Evolutionary conservation across 2,888 invertebrate species (phyloP), one percentile per base, ranked within the genome.

Genomic region (Andrena bucephala): DNA sequence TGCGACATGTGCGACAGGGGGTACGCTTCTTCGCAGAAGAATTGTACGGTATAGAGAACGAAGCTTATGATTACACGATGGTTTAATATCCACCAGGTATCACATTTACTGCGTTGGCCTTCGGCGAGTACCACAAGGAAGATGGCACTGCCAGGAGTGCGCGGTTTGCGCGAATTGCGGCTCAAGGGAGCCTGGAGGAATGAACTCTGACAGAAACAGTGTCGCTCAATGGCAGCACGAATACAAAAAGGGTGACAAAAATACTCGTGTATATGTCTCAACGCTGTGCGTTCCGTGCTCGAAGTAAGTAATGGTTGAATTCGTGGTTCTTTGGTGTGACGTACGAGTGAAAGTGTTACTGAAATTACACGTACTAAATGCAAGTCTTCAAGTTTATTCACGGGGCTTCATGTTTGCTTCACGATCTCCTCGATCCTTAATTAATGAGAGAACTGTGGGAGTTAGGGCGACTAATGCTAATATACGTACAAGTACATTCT

Each of bases 1-100:
- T 99, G 99, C 94, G 98, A 99, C 94, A 96, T 97, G 92, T 99
- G 99, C 94, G 99, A 99, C 95, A 95, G 98, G 92, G 98, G 98
- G 94, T 95, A 91, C 89, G 92, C 85, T 65, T 68, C 20, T 13
- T 48, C 7, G 57, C 48, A 13, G 27, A 72, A 27, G 27, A 57
- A 57, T 20, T 2, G 2, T 42, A n/a, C 27, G 13, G 52, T 24
- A 27, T 7, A 13, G 24, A 24, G 20, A 42, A 16, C 10, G 20
- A 42, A 20, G n/a, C 2, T 0, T 36, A 33, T n/a, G 0, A 29
- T 59, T 50, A 5, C 16, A 57, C 63, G 29, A 68, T 16, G 10
- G 4, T 65, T 66, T 67, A 31, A 67, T 57, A 20, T 16, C 52
- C 1, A 16, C 66, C 86, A 95, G 95, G 73, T 98, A 97, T 94